These are phyloP conservation scores for Eupithecia exiguata DNA, from an alignment of 2,888 invertebrate species.

Conservation along the genomic window DNA sequence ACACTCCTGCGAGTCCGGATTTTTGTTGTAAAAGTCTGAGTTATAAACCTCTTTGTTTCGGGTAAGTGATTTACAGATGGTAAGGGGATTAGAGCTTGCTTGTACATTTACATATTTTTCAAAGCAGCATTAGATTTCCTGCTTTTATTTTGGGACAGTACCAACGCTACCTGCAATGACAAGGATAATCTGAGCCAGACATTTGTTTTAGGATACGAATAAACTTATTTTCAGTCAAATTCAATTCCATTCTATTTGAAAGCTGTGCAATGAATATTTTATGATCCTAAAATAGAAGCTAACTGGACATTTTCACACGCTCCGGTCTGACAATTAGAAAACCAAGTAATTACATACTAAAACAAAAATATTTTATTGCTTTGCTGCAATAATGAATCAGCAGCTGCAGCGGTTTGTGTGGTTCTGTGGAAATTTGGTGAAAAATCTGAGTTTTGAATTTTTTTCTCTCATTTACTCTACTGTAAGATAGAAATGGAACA, in stretches of 20 bases:
- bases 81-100: slow-evolving; percentile 45
- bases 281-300: neutral
- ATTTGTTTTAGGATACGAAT: neutral
- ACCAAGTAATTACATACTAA: neutral
- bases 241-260: neutral
- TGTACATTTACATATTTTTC: slow-evolving; percentile 44
- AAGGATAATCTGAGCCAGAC: neutral
- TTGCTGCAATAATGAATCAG: neutral
- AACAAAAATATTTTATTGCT: neutral
- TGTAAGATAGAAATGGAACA: neutral
- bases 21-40: slow-evolving; percentile 43
- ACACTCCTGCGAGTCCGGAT: slow-evolving; percentile 41
- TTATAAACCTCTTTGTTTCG: slow-evolving; percentile 48
- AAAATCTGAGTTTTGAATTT: neutral
- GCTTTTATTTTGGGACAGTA: slow-evolving; percentile 11
- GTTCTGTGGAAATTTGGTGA: neutral
- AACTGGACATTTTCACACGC: neutral
- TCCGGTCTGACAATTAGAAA: neutral
- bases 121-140: slow-evolving; percentile 27
- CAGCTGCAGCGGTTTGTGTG: neutral
- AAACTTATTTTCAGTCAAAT: neutral
- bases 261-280: neutral
- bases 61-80: slow-evolving; percentile 50
- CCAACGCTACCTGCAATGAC: neutral
- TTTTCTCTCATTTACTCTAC: neutral